A percentile compares a stretch with the other conserved stretches of the same genome.
phyloP scores from a whole-genome alignment of 2,797 vertebrate genomes.

The Cuniculus paca region DNA sequence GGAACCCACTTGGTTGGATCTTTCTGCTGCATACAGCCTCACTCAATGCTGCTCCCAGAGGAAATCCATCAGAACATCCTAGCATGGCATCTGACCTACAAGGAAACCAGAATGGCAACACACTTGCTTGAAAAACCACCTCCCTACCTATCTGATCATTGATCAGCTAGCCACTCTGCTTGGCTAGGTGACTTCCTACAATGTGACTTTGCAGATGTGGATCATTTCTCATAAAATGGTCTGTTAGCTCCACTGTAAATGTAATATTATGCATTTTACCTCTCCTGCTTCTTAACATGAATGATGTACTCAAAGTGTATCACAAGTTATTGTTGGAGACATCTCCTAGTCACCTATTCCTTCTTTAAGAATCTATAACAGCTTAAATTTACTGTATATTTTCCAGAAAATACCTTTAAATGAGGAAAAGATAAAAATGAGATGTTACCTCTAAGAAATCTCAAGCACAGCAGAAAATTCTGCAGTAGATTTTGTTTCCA shows the following conservation, averaged over 20 bases:
- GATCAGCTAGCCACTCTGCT: background rate
- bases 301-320: background rate
- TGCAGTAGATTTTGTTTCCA: background rate
- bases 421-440: constrained; percentile 10
- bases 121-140: background rate
- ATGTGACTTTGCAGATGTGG: background rate
- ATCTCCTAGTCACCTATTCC: background rate
- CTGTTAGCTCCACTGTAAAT: background rate
- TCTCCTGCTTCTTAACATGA: background rate
- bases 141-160: background rate
- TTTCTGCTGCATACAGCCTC: background rate
- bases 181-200: background rate
- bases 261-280: background rate
- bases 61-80: background rate
- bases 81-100: background rate
- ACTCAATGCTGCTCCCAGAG: background rate
- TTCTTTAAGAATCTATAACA: background rate
- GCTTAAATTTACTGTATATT: background rate
- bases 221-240: background rate
- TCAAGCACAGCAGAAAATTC: background rate
- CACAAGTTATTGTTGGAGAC: background rate
- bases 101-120: background rate
- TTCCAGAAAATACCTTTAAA: constrained; percentile 23
- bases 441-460: background rate
- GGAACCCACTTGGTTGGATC: background rate